Percentiles rank a stretch among this genome's conserved stretches.
Evolutionary conservation across 2,888 invertebrate species (phyloP).

Genomic region (Trachelus tabidus): DNA sequence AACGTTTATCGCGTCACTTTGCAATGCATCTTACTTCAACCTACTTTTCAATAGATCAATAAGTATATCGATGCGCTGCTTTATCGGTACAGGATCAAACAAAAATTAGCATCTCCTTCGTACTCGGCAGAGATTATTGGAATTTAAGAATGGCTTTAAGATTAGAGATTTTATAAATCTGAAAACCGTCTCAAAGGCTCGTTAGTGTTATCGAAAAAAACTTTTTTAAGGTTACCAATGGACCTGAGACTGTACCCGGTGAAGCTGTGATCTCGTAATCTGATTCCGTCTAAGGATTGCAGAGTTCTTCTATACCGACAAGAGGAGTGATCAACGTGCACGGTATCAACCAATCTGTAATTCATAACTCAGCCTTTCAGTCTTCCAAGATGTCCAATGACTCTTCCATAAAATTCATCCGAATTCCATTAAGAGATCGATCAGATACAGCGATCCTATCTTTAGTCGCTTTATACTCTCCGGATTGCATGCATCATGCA

Average conservation of each 20-base stretch:
- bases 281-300: background rate
- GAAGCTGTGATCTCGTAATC: background rate
- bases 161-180: too few relatives aligned
- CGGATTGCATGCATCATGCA: background rate
- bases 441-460: background rate
- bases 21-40: too few relatives aligned
- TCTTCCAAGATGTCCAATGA: background rate
- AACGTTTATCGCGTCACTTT: too few relatives aligned
- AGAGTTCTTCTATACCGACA: background rate
- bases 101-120: too few relatives aligned
- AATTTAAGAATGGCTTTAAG: too few relatives aligned
- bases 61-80: too few relatives aligned
- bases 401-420: background rate
- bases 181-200: background rate
- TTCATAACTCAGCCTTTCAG: background rate
- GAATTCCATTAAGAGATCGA: background rate
- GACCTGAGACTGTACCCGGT: background rate
- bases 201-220: background rate
- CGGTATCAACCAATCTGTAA: background rate
- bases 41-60: too few relatives aligned
- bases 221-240: background rate
- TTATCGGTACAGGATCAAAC: too few relatives aligned
- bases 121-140: too few relatives aligned
- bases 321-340: background rate
- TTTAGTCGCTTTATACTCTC: background rate